phyloP scores from a whole-genome alignment of 2,888 invertebrate genomes.

The Eupithecia inturbata region DNA sequence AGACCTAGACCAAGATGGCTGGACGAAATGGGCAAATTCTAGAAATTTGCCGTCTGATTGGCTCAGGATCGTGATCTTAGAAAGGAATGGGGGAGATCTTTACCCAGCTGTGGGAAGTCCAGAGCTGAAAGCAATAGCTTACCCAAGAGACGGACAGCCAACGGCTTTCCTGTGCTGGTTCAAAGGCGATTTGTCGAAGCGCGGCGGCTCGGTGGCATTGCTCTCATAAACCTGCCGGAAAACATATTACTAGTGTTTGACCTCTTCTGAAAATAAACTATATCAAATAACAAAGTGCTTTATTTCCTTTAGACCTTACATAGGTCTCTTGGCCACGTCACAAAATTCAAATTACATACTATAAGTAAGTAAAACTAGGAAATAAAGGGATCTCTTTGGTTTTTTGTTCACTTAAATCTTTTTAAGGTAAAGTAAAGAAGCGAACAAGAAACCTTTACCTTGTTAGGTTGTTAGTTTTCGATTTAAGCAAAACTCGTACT shows the following conservation, averaged over 20 bases:
- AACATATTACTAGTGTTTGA: background rate
- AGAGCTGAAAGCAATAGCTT: slow-evolving; percentile 28
- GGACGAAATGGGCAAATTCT: background rate
- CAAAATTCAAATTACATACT: too few relatives aligned
- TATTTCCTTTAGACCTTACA: too few relatives aligned
- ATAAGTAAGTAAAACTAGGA: too few relatives aligned
- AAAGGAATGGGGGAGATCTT: background rate
- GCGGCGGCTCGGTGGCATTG: slow-evolving; percentile 66
- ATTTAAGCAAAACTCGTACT: too few relatives aligned
- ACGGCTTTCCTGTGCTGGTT: slow-evolving; percentile 62
- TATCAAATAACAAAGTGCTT: too few relatives aligned
- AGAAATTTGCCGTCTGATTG: too few relatives aligned
- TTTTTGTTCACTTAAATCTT: too few relatives aligned
- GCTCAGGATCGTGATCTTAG: background rate
- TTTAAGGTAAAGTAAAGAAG: too few relatives aligned
- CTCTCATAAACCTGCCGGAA: slow-evolving; percentile 72
- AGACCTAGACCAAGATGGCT: background rate
- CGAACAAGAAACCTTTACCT: too few relatives aligned
- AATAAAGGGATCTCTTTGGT: too few relatives aligned
- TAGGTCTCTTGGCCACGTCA: too few relatives aligned
- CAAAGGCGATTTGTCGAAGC: slow-evolving; percentile 70
- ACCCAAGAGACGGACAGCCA: slow-evolving; percentile 68
- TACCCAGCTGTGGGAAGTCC: background rate
- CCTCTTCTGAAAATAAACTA: background rate
- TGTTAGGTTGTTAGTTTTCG: too few relatives aligned